Evolutionary conservation across 2,797 vertebrate genomes (phyloP).

Genomic region (Nothura maculosa): DNA sequence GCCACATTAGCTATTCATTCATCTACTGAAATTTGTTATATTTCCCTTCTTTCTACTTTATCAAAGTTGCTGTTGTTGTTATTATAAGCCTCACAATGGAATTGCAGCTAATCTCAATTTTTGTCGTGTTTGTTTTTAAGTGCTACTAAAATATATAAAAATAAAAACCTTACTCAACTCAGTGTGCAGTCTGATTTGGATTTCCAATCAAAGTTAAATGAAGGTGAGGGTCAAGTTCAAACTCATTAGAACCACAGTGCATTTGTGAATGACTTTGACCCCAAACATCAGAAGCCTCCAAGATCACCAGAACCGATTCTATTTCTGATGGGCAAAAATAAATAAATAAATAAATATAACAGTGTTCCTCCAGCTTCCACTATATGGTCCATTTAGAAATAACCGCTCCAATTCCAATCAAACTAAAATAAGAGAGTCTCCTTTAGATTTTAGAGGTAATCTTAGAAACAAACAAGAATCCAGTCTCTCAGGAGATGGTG

Average conservation of each 20-base stretch:
- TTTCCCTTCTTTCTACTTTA: not conserved
- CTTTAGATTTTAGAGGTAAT: not conserved
- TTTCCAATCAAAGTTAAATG: not conserved
- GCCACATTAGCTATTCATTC: not conserved
- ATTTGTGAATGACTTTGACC: not conserved
- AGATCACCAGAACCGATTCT: not conserved
- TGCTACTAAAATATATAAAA: not conserved
- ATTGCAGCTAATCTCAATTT: not conserved
- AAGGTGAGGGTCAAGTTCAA: not conserved
- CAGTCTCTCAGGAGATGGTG: not conserved
- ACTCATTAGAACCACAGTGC: not conserved
- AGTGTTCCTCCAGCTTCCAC: not conserved
- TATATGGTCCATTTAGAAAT: not conserved
- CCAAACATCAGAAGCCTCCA: not conserved
- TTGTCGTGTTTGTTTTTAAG: not conserved
- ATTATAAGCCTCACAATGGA: not conserved
- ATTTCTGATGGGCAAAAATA: not conserved
- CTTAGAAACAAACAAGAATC: not conserved
- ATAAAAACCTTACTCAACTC: not conserved
- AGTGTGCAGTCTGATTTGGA: not conserved
- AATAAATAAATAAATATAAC: not conserved
- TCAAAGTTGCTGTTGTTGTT: not conserved
- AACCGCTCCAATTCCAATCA: not conserved
- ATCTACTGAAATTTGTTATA: not conserved
- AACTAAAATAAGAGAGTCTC: not conserved